phyloP scores from a whole-genome alignment of 2,797 vertebrate species.

The Mormyrops attenuatus region DNA sequence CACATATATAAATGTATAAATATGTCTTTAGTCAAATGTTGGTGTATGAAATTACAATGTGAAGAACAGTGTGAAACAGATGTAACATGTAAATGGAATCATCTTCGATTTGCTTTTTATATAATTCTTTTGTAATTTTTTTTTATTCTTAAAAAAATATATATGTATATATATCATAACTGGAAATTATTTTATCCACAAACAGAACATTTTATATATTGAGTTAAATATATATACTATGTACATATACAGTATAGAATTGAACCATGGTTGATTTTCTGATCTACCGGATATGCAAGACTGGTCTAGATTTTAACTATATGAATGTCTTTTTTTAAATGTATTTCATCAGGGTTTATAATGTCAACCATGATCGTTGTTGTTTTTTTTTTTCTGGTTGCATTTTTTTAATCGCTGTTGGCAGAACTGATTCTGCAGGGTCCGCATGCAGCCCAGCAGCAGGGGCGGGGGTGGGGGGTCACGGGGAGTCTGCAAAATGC shows the following conservation, averaged over 20 bases:
- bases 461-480: not conserved
- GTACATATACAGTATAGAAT: constrained; percentile 63
- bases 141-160: constrained; percentile 53
- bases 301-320: constrained; percentile 22
- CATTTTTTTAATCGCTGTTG: not conserved
- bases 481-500: not conserved
- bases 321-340: not conserved
- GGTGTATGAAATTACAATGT: constrained; percentile 59
- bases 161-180: constrained; percentile 58
- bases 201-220: constrained; percentile 69
- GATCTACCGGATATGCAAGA: constrained; percentile 41
- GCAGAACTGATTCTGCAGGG: not conserved
- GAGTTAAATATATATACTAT: constrained; percentile 57
- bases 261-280: constrained; percentile 52
- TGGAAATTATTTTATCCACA: constrained; percentile 68
- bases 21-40: constrained; percentile 61
- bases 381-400: not conserved
- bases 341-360: not conserved
- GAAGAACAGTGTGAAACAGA: constrained; percentile 59
- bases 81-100: constrained; percentile 45
- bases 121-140: constrained; percentile 66
- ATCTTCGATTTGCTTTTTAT: constrained; percentile 66
- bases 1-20: constrained; percentile 31
- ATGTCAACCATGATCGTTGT: not conserved
- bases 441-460: not conserved